A percentile compares a stretch with the other conserved stretches of the same genome.
These are phyloP conservation scores for Formica aserva DNA, from an alignment of 2,888 invertebrate genomes.

Conservation along the genomic window DNA sequence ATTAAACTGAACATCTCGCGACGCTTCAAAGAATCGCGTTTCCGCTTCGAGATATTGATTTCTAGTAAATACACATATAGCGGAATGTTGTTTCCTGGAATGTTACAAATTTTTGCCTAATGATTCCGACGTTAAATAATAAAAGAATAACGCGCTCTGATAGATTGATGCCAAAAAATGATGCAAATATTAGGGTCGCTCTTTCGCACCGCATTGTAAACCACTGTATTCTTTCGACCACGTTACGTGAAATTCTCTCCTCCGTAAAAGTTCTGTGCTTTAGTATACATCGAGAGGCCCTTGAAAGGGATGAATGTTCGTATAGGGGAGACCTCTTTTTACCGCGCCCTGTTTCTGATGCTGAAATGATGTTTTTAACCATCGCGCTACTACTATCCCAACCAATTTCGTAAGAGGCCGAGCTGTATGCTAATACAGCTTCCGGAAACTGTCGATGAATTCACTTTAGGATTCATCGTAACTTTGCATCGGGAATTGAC, in stretches of 20 bases:
- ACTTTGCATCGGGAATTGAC: conserved; percentile 23
- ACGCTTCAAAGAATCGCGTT: not conserved
- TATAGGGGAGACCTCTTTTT: not conserved
- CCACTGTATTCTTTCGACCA: not conserved
- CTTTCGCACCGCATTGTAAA: not conserved
- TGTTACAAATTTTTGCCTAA: not conserved
- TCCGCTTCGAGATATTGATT: not conserved
- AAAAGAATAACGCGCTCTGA: not conserved
- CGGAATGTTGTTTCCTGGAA: not conserved
- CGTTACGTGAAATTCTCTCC: not conserved
- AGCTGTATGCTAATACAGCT: conserved; percentile 58
- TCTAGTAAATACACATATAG: not conserved
- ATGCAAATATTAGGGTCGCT: conserved; percentile 33
- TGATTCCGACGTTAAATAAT: not conserved
- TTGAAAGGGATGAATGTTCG: conserved; percentile 29
- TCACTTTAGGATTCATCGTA: conserved; percentile 33
- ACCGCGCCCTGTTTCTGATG: not conserved
- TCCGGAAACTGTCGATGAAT: conserved; percentile 52
- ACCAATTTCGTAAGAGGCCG: conserved; percentile 51
- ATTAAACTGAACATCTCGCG: not conserved
- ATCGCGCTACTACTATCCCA: conserved; percentile 16
- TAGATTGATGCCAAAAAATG: not conserved
- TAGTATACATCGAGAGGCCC: not conserved
- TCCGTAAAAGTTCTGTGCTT: not conserved
- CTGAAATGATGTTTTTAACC: conserved; percentile 46